Evolutionary conservation across 2,113 vertebrate species (phyloP).

Genomic region (Actenoides hombroni): DNA sequence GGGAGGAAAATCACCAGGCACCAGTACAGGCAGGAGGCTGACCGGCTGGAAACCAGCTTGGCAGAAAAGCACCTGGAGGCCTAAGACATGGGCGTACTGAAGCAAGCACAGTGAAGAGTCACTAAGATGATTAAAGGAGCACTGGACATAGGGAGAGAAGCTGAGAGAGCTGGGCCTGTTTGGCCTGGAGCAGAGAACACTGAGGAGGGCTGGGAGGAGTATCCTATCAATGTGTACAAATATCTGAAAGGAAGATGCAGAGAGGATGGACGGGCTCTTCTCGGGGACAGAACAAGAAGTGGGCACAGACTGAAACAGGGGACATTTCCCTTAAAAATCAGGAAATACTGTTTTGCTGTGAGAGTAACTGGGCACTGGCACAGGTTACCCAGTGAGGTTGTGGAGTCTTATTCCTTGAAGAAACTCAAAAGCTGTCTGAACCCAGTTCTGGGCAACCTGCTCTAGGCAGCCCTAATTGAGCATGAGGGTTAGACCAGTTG

Average conservation of each 20-base stretch:
- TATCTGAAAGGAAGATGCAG: background rate
- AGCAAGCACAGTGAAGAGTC: background rate
- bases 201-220: fast-evolving
- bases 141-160: background rate
- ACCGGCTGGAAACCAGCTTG: background rate
- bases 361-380: background rate
- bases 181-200: background rate
- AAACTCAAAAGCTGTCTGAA: background rate
- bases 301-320: background rate
- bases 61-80: background rate
- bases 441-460: background rate
- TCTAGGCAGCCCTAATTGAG: background rate
- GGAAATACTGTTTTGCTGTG: background rate
- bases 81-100: background rate
- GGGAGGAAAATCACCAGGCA: background rate
- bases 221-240: no score
- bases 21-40: background rate
- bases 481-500: fast-evolving
- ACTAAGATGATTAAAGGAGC: background rate
- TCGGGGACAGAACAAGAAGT: background rate
- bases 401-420: background rate
- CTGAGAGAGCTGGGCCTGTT: background rate
- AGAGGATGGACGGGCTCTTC: background rate
- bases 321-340: background rate
- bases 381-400: background rate